Conservation (phyloP, 1,140 invertebrate genomes). For the Drosophila busckii region DNA sequence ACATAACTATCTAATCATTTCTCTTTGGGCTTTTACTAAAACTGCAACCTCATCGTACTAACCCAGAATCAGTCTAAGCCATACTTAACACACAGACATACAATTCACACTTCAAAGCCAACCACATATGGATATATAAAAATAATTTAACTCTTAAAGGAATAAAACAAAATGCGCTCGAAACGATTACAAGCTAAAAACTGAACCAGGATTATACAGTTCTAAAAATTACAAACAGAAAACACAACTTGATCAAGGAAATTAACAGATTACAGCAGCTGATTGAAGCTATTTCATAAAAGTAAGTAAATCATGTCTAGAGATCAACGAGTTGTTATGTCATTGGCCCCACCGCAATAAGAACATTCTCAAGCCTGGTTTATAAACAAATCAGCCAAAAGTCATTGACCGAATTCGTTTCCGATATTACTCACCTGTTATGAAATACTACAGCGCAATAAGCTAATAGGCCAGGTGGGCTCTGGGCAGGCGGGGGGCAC, state of each 20-base stretch:
- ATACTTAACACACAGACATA: too few relatives aligned
- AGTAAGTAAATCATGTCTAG: constrained; percentile 57
- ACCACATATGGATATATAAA: constrained; percentile 13
- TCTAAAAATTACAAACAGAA: not conserved
- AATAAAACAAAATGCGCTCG: constrained; percentile 7
- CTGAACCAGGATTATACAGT: constrained; percentile 23
- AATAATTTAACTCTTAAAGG: constrained; percentile 39
- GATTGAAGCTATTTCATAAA: constrained; percentile 53
- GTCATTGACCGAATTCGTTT: constrained; percentile 74
- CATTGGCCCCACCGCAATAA: constrained; percentile 57
- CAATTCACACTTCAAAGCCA: not conserved
- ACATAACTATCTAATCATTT: not conserved
- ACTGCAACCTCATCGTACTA: too few relatives aligned
- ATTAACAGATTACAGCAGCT: constrained; percentile 31
- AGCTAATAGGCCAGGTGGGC: constrained; percentile 24
- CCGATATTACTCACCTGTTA: constrained; percentile 75
- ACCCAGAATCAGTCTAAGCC: too few relatives aligned
- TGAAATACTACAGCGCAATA: constrained; percentile 61
- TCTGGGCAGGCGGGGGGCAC: not conserved
- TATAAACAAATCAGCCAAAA: constrained; percentile 73
- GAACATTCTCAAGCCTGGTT: constrained; percentile 63
- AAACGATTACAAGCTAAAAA: constrained; percentile 23
- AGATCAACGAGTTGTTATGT: constrained; percentile 49
- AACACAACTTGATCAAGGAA: constrained; percentile 6
- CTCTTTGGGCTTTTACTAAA: too few relatives aligned